These are phyloP conservation scores for Clarias platycephalus DNA, from an alignment of 2,797 vertebrate species.

Conservation along the genomic window DNA sequence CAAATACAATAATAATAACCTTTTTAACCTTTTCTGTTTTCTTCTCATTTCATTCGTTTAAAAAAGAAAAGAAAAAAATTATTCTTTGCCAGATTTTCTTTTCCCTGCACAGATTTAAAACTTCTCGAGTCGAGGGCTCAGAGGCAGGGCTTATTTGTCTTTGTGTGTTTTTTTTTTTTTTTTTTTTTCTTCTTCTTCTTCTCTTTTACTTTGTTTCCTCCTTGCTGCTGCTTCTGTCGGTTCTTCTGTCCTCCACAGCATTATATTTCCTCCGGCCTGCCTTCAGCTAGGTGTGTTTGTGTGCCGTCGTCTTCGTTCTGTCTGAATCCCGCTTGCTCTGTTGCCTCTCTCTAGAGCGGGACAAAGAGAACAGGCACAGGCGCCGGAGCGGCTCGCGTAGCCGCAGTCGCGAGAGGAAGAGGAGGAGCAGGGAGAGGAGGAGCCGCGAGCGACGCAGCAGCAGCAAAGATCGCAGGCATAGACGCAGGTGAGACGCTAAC, in stretches of 20 bases:
- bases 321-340: conserved; percentile 24
- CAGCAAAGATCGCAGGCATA: conserved; percentile 85
- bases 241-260: conserved; percentile 37
- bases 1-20: conserved; percentile 30
- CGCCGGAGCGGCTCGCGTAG: conserved; percentile 86
- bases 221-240: conserved; percentile 29
- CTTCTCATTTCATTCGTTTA: conserved; percentile 18
- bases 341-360: conserved; percentile 73
- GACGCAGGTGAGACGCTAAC: conserved; percentile 71
- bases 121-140: conserved; percentile 42
- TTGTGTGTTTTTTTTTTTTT: not conserved
- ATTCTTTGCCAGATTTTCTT: conserved; percentile 3
- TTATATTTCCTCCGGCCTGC: conserved; percentile 38
- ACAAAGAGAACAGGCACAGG: conserved; percentile 93
- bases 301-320: not conserved
- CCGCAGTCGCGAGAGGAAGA: conserved; percentile 87
- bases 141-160: conserved; percentile 34
- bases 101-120: conserved; percentile 6
- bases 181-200: not conserved
- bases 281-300: conserved; percentile 50
- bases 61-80: not conserved
- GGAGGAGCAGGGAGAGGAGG: conserved; percentile 87
- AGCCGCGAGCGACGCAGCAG: conserved; percentile 86
- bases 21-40: conserved; percentile 36
- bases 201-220: not conserved